Evolutionary conservation across 2,888 invertebrate genomes (phyloP).

Genomic region (Mythimna loreyi): DNA sequence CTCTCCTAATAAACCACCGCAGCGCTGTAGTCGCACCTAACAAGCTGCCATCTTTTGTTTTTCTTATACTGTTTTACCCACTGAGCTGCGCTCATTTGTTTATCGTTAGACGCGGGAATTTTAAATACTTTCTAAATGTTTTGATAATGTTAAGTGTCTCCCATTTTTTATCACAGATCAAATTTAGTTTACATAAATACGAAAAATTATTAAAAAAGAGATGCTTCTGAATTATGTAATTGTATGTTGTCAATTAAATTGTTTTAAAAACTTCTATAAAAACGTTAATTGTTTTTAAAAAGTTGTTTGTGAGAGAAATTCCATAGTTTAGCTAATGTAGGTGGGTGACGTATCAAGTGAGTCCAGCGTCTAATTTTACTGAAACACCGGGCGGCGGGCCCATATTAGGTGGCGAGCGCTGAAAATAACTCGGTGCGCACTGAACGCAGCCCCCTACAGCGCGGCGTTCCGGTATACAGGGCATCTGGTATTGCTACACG

Average conservation of each 20-base stretch:
- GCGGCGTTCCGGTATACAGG: slow-evolving; percentile 63
- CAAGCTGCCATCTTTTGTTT: slow-evolving; percentile 82
- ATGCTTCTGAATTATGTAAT: neutral
- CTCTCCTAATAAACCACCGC: slow-evolving; percentile 71
- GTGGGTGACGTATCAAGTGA: slow-evolving; percentile 72
- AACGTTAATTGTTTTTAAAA: slow-evolving; percentile 7
- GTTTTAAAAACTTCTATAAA: neutral
- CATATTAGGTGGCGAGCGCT: slow-evolving; percentile 88
- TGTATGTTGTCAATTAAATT: neutral
- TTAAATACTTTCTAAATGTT: slow-evolving; percentile 64
- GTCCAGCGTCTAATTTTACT: slow-evolving; percentile 84
- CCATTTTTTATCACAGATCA: neutral
- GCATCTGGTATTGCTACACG: slow-evolving; percentile 54
- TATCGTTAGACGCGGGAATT: slow-evolving; percentile 72
- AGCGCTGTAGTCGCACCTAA: slow-evolving; percentile 84
- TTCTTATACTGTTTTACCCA: slow-evolving; percentile 83
- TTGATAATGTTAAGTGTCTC: slow-evolving; percentile 7
- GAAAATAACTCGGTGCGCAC: slow-evolving; percentile 80
- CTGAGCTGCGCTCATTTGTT: slow-evolving; percentile 66
- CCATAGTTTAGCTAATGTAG: slow-evolving; percentile 51
- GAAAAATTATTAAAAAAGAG: neutral
- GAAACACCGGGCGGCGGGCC: slow-evolving; percentile 85
- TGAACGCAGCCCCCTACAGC: slow-evolving; percentile 77
- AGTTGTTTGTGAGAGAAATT: slow-evolving; percentile 56
- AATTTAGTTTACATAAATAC: neutral